Base-by-base conservation (phyloP, 2,888 invertebrate species). In the Sclerodermus sp. region DNA sequence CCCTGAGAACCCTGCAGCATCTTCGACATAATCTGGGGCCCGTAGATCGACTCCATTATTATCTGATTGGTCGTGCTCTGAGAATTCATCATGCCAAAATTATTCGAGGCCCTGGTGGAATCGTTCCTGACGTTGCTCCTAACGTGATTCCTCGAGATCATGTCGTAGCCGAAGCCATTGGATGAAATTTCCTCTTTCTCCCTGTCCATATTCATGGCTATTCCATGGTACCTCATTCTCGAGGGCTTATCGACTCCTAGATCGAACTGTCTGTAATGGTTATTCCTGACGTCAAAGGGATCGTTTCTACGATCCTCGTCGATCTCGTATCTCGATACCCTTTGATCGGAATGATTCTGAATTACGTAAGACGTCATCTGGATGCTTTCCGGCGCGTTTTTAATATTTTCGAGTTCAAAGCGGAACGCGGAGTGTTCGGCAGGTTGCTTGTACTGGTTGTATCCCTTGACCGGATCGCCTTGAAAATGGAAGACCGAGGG, bases 41-140 rank as follows among this genome's bases (percentile, higher is more conserved):
- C 67, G 49, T 71, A 76, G 37, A 74, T 69, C 8, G 74, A 67
- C 23, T 70, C 71, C 60, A 70, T 67, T 30, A 71, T 67, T 1
- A 63, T 67, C 32, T 68, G 63, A 15, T 65, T 62, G 4, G 63
- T 57, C 30, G 65, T 46, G 44, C 62, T 64, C 3, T 57, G 50
- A 10, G 63, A 58, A 45, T 64, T 67, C 16, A 51, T 45, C 47
- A 58, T 51, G 31, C 55, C 60, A 50, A 60, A 70, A 34, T 51
- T 57, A 42, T 42, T 55, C 1, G 50, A 41, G 1, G 63, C 51
- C 0, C 60, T 53, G 44, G 62, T 58, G 0, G 66, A 54, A 6
- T 71, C 70, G 48, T 67, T 68, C 29, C 64, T 62, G 10, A 47
- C 54, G 41, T 67, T 66, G 15, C 56, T 46, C 10, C 49, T 50